Evolutionary conservation across 2,797 vertebrate species (phyloP).

Genomic region (Trachops cirrhosus): DNA sequence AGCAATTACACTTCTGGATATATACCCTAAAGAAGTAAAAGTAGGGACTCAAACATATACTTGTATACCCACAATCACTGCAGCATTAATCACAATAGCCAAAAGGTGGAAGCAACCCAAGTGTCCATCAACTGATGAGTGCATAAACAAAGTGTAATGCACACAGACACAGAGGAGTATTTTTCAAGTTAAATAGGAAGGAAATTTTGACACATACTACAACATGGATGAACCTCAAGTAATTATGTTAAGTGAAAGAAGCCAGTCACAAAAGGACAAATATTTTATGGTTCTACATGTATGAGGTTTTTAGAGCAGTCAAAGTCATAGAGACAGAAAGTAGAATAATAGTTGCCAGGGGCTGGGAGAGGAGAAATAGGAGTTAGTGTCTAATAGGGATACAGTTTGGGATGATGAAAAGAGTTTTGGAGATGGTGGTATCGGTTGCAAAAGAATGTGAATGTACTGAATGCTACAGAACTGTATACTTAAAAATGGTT

Average conservation of each 20-base stretch:
- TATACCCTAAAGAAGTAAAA: neutral
- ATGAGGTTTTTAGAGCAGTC: neutral
- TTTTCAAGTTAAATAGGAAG: neutral
- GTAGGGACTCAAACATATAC: neutral
- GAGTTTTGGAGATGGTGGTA: neutral
- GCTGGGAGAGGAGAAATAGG: too few relatives aligned
- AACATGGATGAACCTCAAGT: neutral
- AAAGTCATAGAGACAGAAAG: neutral
- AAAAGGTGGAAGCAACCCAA: neutral
- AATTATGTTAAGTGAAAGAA: neutral
- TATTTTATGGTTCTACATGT: neutral
- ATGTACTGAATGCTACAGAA: neutral
- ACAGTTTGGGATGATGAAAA: neutral
- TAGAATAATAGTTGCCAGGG: neutral
- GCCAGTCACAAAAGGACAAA: neutral
- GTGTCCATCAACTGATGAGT: neutral
- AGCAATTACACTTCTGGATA: neutral
- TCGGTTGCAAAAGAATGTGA: neutral
- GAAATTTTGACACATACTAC: too few relatives aligned
- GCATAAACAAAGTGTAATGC: neutral
- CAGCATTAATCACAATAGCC: neutral
- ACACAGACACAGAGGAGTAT: neutral
- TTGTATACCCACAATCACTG: rapidly evolving
- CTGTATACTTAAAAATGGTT: neutral
- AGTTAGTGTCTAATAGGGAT: neutral